Evolutionary conservation across 2,888 invertebrate species (phyloP).

Genomic region (Hypolimnas misippus): DNA sequence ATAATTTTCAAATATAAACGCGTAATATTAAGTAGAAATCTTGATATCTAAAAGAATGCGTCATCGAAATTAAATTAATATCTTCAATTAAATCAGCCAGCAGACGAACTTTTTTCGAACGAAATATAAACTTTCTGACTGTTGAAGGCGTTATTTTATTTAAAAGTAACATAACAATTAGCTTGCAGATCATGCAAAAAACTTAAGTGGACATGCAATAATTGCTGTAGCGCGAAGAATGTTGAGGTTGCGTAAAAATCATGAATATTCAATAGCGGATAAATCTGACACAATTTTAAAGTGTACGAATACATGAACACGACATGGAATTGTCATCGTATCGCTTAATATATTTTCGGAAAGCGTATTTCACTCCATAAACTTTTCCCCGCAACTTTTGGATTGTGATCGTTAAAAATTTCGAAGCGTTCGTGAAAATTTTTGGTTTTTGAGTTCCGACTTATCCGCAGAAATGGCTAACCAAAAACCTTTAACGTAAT

Average conservation of each 20-base stretch:
- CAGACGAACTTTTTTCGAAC: too few species aligned
- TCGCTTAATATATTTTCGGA: constrained; percentile 6
- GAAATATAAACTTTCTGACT: too few species aligned
- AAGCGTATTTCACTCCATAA: constrained; percentile 4
- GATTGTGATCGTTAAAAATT: constrained; percentile 23
- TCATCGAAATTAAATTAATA: too few species aligned
- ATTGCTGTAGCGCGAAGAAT: not conserved
- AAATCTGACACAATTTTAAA: not conserved
- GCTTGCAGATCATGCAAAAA: not conserved
- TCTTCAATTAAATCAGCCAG: too few species aligned
- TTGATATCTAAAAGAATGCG: too few species aligned
- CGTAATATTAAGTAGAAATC: too few species aligned
- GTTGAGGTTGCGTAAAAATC: not conserved
- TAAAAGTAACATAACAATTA: too few species aligned
- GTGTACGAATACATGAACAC: not conserved
- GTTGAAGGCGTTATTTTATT: too few species aligned
- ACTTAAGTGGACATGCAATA: not conserved
- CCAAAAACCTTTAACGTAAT: constrained; percentile 33
- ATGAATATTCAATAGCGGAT: not conserved
- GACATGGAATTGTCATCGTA: not conserved
- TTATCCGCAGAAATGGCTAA: constrained; percentile 23
- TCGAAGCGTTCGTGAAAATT: constrained; percentile 2
- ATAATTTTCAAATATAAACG: too few species aligned
- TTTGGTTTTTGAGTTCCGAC: constrained; percentile 22
- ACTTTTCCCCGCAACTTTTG: constrained; percentile 8